Evolutionary conservation across 1,140 invertebrate genomes (phyloP).

Genomic region (Solenopsis invicta): DNA sequence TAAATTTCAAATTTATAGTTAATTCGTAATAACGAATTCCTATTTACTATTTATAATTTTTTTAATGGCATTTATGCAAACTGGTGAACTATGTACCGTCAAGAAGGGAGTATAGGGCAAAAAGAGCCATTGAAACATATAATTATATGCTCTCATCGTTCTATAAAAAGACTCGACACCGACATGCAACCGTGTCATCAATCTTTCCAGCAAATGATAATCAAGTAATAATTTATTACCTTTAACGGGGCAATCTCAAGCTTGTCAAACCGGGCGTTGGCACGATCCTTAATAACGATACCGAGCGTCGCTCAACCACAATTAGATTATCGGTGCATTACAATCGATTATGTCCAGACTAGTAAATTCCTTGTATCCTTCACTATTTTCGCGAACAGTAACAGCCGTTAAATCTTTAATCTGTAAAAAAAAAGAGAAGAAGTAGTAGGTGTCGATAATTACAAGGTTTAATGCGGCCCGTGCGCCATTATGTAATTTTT

Average conservation of each 20-base stretch:
- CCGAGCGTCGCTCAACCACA: slow-evolving; percentile 6
- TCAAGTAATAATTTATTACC: slow-evolving; percentile 24
- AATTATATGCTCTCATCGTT: not conserved
- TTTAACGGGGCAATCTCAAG: slow-evolving; percentile 2
- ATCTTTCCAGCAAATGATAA: slow-evolving; percentile 37
- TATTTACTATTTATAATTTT: not conserved
- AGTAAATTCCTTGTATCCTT: not conserved
- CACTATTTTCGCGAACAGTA: not conserved
- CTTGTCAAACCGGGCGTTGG: slow-evolving; percentile 26
- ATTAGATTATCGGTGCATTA: slow-evolving; percentile 23
- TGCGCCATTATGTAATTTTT: not conserved
- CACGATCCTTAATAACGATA: not conserved
- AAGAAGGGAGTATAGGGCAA: not conserved
- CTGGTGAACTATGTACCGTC: not conserved
- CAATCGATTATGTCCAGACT: not conserved
- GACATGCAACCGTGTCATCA: not conserved
- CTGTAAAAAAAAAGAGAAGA: not conserved
- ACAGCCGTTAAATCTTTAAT: slow-evolving; percentile 20
- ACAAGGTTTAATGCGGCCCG: not conserved
- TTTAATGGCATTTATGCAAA: not conserved
- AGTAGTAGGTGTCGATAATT: slow-evolving; percentile 34
- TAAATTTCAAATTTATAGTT: not conserved
- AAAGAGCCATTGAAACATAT: not conserved
- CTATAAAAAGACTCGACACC: not conserved
- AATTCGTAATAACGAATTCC: not conserved